Conservation (phyloP, 2,797 vertebrate species). For the Liparis tanakae region DNA sequence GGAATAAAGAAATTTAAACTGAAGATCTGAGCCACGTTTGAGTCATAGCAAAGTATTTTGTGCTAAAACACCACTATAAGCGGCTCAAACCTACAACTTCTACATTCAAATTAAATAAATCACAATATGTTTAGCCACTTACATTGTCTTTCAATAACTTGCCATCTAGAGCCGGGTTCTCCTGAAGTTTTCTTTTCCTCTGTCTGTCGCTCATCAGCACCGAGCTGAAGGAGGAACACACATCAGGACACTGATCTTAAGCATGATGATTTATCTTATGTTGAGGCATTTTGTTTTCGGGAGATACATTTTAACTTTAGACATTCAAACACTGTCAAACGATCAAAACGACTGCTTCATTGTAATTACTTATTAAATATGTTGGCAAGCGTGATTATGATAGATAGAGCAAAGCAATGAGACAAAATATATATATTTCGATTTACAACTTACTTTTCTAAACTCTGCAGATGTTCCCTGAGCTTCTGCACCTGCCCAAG, state of each 20-base stretch:
- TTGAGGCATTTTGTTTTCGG: background rate
- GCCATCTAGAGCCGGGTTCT: constrained; percentile 88
- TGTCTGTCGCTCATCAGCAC: constrained; percentile 89
- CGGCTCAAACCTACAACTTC: background rate
- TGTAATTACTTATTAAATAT: background rate
- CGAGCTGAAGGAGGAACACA: constrained; percentile 81
- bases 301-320: background rate
- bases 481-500: constrained; percentile 95
- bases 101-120: constrained; percentile 15
- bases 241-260: background rate
- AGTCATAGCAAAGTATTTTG: background rate
- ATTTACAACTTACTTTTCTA: constrained; percentile 92
- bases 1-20: constrained; percentile 17
- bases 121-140: constrained; percentile 72
- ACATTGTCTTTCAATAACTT: constrained; percentile 93
- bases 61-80: background rate
- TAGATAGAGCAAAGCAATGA: background rate
- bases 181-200: constrained; percentile 94
- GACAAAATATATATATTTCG: background rate
- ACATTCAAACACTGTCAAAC: background rate
- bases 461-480: constrained; percentile 95
- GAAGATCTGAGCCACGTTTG: background rate
- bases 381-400: background rate
- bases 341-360: background rate
- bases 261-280: background rate